Base-by-base conservation (phyloP, 2,113 vertebrate genomes). In the Terrapene triunguis region DNA sequence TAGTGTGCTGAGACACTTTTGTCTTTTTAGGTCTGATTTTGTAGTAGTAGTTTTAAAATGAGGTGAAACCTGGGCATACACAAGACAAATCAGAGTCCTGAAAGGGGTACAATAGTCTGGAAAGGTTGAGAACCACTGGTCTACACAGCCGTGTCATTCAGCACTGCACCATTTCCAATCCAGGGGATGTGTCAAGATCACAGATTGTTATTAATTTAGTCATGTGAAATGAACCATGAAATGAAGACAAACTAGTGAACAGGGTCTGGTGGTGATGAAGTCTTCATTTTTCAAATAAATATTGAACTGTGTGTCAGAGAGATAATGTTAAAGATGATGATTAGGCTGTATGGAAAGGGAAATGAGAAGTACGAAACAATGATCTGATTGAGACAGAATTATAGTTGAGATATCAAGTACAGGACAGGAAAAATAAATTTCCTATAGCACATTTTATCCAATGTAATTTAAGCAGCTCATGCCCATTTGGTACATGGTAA, bases 281-380 rank as follows among this genome's bases (percentile, higher is more conserved):
- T 72, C 84, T 95, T 93, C 90, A 90, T 89, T 90, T 92, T 72
- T 59, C 65, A 85, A 95, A 92, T 21, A 80, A 95, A 1, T 94
- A 90, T 94, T 95, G 85, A 89, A 57, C 80, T 85, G n/a, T 83
- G 48, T 88, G 89, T 93, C 85, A 87, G 55, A 89, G 85, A 6
- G 76, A 69, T 8, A 72, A 72, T 22, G 9, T 38, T 38, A 38
- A 4, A 35, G 78, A 92, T 72, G 88, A 85, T 82, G 78, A 54
- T 59, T 62, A 90, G 84, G 25, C 54, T 79, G 85, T 54, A 76
- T 88, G 78, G 79, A 90, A 95, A 89, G 12, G 25, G 53, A 96
- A 89, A 87, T 0, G 0, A 96, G n/a, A 93, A 54, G 65, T 27
- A 87, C 27, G 83, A 54, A n/a, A 74, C 32, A 92, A 92, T 62